Conservation (phyloP, 2,113 vertebrate species). For the Lycocorax pyrrhopterus region DNA sequence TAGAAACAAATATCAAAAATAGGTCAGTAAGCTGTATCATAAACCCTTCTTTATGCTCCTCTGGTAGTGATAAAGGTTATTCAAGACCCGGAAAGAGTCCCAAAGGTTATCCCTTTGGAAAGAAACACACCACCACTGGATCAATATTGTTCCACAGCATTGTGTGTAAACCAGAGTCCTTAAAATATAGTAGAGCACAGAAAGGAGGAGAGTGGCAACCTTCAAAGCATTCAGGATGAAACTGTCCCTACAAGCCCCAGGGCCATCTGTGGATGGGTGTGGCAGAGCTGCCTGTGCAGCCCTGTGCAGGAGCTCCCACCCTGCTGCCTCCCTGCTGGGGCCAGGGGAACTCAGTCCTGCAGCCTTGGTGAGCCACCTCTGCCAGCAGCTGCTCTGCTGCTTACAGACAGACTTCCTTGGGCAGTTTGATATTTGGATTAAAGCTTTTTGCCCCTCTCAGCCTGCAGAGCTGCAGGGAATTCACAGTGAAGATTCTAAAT, state of each 20-base stretch:
- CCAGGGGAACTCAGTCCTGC: neutral
- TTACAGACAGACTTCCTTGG: neutral
- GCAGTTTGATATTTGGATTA: neutral
- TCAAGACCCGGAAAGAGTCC: neutral
- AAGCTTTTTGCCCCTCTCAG: neutral
- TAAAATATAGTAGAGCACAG: neutral
- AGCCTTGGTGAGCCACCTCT: neutral
- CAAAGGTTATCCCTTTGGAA: neutral
- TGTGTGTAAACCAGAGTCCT: neutral
- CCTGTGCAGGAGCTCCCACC: neutral
- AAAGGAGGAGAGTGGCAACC: neutral
- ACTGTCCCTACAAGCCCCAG: neutral
- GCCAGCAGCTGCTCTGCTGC: neutral
- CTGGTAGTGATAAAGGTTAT: neutral
- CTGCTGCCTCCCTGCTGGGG: neutral
- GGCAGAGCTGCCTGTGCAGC: neutral
- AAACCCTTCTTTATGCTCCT: neutral
- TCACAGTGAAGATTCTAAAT: neutral
- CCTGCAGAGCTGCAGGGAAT: neutral
- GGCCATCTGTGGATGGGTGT: fast-evolving
- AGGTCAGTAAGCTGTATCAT: neutral
- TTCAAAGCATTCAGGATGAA: neutral
- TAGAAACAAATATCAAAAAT: neutral
- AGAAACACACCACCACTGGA: neutral
- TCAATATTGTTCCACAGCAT: neutral